Evolutionary conservation across 2,888 invertebrate genomes (phyloP), one percentile per base, ranked within the genome.

Genomic region (Andrena minutula): DNA sequence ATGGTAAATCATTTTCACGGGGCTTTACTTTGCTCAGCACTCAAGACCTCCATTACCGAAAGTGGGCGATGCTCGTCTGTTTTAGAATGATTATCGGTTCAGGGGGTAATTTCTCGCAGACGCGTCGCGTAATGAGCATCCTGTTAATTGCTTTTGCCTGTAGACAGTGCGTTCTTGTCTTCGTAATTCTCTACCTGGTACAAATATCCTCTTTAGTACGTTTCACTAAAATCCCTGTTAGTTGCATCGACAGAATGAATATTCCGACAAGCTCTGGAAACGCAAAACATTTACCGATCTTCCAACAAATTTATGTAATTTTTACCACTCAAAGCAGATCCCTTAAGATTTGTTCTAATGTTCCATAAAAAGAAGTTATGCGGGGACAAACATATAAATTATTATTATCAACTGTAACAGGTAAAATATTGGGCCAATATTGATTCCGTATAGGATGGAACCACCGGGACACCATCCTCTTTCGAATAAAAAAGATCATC

Each of bases 91-190:
- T 82, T 85, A 82, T 81, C 81, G 76, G 81, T 81, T 83, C 73
- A 81, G 70, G 53, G 60, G 51, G 80, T 69, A 83, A 89, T 87
- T 79, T 84, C 53, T 56, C 35, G 75, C 68, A 75, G 58, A 69
- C 60, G 60, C 74, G 76, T 83, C 85, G 74, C 69, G 80, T 84
- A 88, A 90, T 85, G 89, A 85, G 86, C 85, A 84, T 77, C 82
- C 79, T 80, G 85, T 88, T 89, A 89, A 90, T 90, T 89, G 88
- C 85, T 79, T 82, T 86, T 81, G 82, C 81, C 75, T 10, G 64
- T 32, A 65, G 53, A 75, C 56, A 69, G 47, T 35, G 23, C 60
- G 26, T 72, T 69, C 41, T 32, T 65, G 75, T 58, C 63, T 53
- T 72, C 68, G 16, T 68, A 49, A 72, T 60, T 60, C 53, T 66